Base-by-base conservation (phyloP, 1,140 invertebrate species). In the Drosophila rhopaloa region DNA sequence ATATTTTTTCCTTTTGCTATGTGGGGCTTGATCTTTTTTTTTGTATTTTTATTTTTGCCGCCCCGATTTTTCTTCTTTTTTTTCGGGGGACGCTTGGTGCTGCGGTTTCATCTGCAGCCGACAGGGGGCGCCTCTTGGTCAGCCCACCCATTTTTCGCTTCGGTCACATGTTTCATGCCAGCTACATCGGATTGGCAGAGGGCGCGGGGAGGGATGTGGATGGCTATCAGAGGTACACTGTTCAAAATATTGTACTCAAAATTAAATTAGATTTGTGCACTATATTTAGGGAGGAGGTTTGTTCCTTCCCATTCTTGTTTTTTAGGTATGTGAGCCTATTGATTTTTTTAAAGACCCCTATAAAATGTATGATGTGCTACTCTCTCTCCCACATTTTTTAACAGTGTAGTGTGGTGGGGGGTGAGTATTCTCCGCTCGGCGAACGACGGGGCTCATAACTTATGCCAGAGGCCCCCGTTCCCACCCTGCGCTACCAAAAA, bases 141-240 rank as follows among this genome's bases (percentile, higher is more conserved):
- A 73, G 68, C 55, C 53, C 56, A 57, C 57, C 62, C 57, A 50
- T 54, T 59, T 61, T 58, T 61, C 44, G 76, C 63, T 70, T 79
- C 68, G 80, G 84, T 88, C 83, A 85, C 81, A 88, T 88, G 83
- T 88, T 89, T 83, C 80, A 88, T 89, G 83, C 79, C 83, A 88
- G 76, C 71, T 74, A 70, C 83, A 88, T 76, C 51, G 73, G 72
- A 55, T 65, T 66, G 59, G 27, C 27, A n/a, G 16, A 24, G n/a
- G 43, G 9, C 6, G 16, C 0, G 1, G 11, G n/a, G 4, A 2
- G 4, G 32, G 41, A n/a, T 24, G 24, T 27, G 11, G 14, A 8
- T 47, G 63, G 46, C 27, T 13, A 19, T 38, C 11, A 5, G 8
- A 4, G 4, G 11, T 48, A 47, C 44, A 47, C 44, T 47, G 5